Evolutionary conservation across 2,888 invertebrate species (phyloP).

Genomic region (Tolmerus cingulatus): DNA sequence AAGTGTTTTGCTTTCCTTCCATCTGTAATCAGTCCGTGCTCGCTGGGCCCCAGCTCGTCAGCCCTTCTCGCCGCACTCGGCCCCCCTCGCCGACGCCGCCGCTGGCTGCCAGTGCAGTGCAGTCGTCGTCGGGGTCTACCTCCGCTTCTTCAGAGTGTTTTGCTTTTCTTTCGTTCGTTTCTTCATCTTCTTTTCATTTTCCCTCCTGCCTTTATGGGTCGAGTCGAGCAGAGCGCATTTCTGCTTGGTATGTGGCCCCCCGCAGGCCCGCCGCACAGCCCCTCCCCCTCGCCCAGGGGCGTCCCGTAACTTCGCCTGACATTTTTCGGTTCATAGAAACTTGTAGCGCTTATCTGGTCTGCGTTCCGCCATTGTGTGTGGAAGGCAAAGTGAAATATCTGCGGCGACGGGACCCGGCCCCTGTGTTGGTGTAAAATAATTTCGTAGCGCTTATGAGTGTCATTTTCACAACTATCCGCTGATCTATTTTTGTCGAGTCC

Average conservation of each 20-base stretch:
- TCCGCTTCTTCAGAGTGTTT: conserved; percentile 5
- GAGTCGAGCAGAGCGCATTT: conserved; percentile 27
- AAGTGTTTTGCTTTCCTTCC: neutral
- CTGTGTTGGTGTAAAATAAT: neutral
- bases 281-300: neutral
- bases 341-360: conserved; percentile 5
- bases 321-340: conserved; percentile 41
- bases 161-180: neutral
- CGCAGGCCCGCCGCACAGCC: neutral
- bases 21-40: conserved; percentile 1
- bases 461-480: conserved; percentile 26
- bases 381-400: conserved; percentile 13
- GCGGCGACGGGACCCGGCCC: neutral
- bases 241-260: neutral
- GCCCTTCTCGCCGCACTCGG: neutral
- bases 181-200: neutral
- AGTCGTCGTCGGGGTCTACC: neutral
- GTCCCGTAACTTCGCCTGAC: neutral
- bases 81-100: too few species aligned
- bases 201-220: conserved; percentile 30
- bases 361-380: neutral
- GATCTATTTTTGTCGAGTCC: conserved; percentile 33
- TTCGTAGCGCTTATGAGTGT: conserved; percentile 29
- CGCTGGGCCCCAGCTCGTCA: neutral
- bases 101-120: neutral